Percentiles rank a stretch among this genome's conserved stretches.
phyloP scores from a whole-genome alignment of 2,888 invertebrate species.

The Cheilosia pagana region DNA sequence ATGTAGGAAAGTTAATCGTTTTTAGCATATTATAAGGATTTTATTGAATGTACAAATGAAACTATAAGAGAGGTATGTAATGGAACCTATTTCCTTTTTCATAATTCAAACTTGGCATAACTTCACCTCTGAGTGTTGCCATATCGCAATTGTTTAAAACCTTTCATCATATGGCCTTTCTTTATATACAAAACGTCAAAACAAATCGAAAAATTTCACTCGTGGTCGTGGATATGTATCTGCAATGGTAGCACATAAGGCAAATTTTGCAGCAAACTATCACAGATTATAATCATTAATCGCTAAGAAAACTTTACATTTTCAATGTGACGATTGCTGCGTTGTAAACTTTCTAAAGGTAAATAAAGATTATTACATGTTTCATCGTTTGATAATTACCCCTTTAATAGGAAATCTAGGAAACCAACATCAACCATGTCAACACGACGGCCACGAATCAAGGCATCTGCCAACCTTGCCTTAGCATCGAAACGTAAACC shows the following conservation, averaged over 20 bases:
- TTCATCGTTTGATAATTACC: not conserved
- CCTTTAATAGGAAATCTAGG: conserved; percentile 10
- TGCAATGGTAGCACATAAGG: conserved; percentile 35
- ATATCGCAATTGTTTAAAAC: not conserved
- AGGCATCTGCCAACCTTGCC: conserved; percentile 87
- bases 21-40: no score
- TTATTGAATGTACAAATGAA: no score
- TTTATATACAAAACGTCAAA: conserved; percentile 65
- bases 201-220: conserved; percentile 53
- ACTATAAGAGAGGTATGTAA: no score
- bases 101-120: conserved; percentile 29
- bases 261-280: conserved; percentile 7
- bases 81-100: no score
- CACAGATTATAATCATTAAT: conserved; percentile 1
- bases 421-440: conserved; percentile 84
- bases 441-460: conserved; percentile 88
- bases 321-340: conserved; percentile 25
- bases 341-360: not conserved
- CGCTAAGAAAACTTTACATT: not conserved
- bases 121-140: conserved; percentile 13
- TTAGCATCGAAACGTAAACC: conserved; percentile 76
- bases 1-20: no score
- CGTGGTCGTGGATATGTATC: conserved; percentile 26
- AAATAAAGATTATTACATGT: not conserved
- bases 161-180: conserved; percentile 21